Evolutionary conservation across 2,113 vertebrate genomes (phyloP).

Genomic region (Gnathonemus echidnorhynchus): DNA sequence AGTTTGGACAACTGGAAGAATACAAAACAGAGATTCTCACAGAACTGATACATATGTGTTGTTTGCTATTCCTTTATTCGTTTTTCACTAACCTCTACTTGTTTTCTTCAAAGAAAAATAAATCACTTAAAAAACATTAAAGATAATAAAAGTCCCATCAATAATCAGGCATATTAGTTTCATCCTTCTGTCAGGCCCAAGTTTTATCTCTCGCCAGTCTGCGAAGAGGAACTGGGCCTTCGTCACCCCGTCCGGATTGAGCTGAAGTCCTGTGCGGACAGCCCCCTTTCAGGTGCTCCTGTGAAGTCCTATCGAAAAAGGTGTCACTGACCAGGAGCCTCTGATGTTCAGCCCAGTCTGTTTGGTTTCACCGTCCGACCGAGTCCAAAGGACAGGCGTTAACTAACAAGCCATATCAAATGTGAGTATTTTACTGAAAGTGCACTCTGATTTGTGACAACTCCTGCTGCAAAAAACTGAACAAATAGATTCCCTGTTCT

Average conservation of each 20-base stretch:
- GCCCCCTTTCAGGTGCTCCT: constrained; percentile 3
- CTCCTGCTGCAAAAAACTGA: background rate
- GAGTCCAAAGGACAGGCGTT: constrained; percentile 14
- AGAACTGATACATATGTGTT: background rate
- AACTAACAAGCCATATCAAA: constrained; percentile 15
- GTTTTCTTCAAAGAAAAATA: background rate
- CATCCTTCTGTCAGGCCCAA: background rate
- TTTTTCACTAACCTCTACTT: background rate
- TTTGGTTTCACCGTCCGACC: background rate
- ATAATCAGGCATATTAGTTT: constrained; percentile 1
- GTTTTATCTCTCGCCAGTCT: background rate
- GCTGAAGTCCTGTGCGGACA: constrained; percentile 7
- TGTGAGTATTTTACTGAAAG: background rate
- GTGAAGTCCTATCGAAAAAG: constrained; percentile 17
- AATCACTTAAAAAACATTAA: background rate
- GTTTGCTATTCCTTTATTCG: background rate
- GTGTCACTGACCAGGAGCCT: constrained; percentile 11
- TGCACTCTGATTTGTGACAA: background rate
- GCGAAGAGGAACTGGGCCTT: background rate
- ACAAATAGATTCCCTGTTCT: background rate
- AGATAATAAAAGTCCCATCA: background rate
- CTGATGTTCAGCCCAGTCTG: constrained; percentile 12
- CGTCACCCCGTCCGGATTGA: background rate
- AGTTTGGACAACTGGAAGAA: background rate
- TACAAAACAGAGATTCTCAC: background rate